Percentiles rank a stretch among this genome's conserved stretches.
These are phyloP conservation scores for Drosophila elegans DNA, from an alignment of 1,140 invertebrate genomes.

Conservation along the genomic window DNA sequence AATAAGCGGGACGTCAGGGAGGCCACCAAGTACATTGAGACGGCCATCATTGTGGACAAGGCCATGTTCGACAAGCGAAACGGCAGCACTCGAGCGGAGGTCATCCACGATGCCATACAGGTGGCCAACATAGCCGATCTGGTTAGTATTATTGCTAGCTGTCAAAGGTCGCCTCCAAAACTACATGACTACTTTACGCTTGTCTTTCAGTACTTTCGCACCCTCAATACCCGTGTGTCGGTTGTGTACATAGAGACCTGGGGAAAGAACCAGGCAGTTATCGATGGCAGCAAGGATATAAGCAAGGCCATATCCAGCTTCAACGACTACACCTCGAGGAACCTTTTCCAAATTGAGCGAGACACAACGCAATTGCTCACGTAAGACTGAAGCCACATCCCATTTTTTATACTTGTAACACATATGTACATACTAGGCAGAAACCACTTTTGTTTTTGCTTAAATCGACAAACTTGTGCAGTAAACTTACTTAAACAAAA, in stretches of 20 bases:
- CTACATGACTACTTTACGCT: not conserved
- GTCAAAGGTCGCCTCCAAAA: no score
- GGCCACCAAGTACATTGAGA: constrained; percentile 96
- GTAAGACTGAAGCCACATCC: constrained; percentile 86
- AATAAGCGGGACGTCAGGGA: constrained; percentile 92
- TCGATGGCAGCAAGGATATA: constrained; percentile 93
- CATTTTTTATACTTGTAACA: no score
- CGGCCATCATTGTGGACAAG: constrained; percentile 95
- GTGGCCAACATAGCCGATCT: constrained; percentile 98
- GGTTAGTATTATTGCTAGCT: constrained; percentile 87
- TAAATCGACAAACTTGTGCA: no score
- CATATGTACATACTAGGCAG: no score
- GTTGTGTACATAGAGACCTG: constrained; percentile 98
- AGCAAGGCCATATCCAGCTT: constrained; percentile 94
- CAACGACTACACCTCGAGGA: constrained; percentile 94
- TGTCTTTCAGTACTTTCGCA: constrained; percentile 93
- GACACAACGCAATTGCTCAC: constrained; percentile 97
- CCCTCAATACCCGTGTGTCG: constrained; percentile 95
- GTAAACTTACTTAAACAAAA: no score
- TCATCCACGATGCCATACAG: constrained; percentile 97
- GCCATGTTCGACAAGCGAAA: constrained; percentile 97
- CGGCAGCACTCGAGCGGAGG: constrained; percentile 94
- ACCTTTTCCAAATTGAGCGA: constrained; percentile 92
- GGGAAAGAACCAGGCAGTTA: constrained; percentile 93
- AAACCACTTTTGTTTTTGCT: no score